Evolutionary conservation across 2,797 vertebrate species (phyloP).

Genomic region (Eospalax fontanierii): DNA sequence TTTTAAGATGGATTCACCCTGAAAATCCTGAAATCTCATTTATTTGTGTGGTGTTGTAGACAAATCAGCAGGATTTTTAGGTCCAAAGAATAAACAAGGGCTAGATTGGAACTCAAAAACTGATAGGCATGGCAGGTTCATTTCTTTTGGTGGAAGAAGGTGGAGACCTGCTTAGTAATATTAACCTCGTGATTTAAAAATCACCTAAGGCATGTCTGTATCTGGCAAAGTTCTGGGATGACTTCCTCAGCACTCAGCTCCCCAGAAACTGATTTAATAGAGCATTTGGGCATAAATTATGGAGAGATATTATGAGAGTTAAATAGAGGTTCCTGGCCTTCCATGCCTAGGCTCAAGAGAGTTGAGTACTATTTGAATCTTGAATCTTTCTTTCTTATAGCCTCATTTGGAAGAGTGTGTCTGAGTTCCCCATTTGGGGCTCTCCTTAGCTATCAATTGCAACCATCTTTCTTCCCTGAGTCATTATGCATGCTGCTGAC

Average conservation of each 20-base stretch:
- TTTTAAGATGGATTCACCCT: background rate
- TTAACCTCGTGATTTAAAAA: background rate
- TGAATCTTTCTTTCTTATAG: background rate
- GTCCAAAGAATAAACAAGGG: background rate
- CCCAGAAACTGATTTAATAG: background rate
- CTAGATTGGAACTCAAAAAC: background rate
- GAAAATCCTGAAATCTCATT: background rate
- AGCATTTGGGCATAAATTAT: background rate
- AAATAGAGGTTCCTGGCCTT: background rate
- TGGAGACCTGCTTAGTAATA: background rate
- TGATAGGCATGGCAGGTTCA: background rate
- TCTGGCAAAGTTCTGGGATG: background rate
- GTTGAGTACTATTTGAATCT: background rate
- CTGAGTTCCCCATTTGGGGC: background rate
- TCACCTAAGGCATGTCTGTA: background rate
- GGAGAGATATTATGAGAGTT: background rate
- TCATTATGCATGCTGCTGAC: background rate
- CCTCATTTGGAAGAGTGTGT: background rate
- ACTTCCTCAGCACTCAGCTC: background rate
- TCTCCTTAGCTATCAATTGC: background rate
- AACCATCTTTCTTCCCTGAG: background rate
- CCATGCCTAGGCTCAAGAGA: background rate
- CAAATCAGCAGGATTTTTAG: constrained; percentile 1
- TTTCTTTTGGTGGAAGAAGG: background rate
- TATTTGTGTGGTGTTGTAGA: background rate